Evolutionary conservation across 2,888 invertebrate species (phyloP).

Genomic region (Eueremaeus valkanovi): DNA sequence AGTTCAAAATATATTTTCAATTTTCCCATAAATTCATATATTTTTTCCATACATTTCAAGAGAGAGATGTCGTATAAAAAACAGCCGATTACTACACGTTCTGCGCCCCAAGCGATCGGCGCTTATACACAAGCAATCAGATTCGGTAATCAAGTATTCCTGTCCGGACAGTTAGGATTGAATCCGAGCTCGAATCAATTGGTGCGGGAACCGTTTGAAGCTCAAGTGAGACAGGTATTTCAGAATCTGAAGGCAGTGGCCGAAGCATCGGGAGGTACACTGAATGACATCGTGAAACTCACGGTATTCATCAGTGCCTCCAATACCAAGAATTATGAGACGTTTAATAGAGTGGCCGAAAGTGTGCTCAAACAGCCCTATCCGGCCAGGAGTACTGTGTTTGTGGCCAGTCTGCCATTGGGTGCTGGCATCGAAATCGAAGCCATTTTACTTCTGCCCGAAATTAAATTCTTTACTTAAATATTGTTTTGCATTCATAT

Average conservation of each 20-base stretch:
- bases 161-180: slow-evolving; percentile 34
- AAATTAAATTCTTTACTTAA: too few relatives aligned
- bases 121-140: slow-evolving; percentile 38
- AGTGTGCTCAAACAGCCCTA: too few relatives aligned
- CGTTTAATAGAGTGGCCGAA: too few relatives aligned
- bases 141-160: slow-evolving; percentile 21
- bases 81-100: background rate
- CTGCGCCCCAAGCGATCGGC: slow-evolving; percentile 35
- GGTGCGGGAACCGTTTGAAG: background rate
- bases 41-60: background rate
- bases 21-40: too few relatives aligned
- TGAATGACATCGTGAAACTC: slow-evolving; percentile 32
- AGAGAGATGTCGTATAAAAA: background rate
- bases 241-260: slow-evolving; percentile 36
- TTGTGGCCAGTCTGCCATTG: too few relatives aligned
- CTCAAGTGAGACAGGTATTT: slow-evolving; percentile 32
- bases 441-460: too few relatives aligned
- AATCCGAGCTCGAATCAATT: background rate
- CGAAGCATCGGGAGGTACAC: slow-evolving; percentile 24
- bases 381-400: too few relatives aligned
- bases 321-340: too few relatives aligned
- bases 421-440: too few relatives aligned
- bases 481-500: too few relatives aligned
- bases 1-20: too few relatives aligned
- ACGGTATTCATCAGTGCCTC: slow-evolving; percentile 28